Evolutionary conservation across 2,888 invertebrate genomes (phyloP), one percentile per base, ranked within the genome.

Genomic region (Koerneria pararmatus): DNA sequence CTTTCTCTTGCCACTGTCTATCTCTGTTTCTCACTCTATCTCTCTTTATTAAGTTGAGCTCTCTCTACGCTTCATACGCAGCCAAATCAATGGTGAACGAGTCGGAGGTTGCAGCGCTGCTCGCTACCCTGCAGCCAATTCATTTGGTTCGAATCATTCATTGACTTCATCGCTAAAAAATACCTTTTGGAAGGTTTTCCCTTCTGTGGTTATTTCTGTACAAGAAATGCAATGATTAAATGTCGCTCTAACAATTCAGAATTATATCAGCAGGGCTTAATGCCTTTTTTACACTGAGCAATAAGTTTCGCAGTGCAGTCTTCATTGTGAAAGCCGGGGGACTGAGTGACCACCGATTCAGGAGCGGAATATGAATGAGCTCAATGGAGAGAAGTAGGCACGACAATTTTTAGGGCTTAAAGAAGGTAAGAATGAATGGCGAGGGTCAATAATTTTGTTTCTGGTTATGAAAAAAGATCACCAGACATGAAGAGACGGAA

Each of bases 51-150:
- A n/a, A n/a, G n/a, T n/a, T n/a, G n/a, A n/a, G n/a, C n/a, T n/a
- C n/a, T n/a, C n/a, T n/a, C n/a, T n/a, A n/a, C n/a, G n/a, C n/a
- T n/a, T n/a, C n/a, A n/a, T n/a, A n/a, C n/a, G n/a, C n/a, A n/a
- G n/a, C n/a, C n/a, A n/a, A n/a, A n/a, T n/a, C 3, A 6, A 62
- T 62, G 62, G 62, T 62, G 27, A 62, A 62, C 53, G 62, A 62
- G 53, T 34, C 49, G 15, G 51, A 62, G 46, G 62, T 62, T 11
- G 62, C 49, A 53, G 62, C 51, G 3, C 62, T 62, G 4, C 53
- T 62, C 3, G 24, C 62, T 27, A 34, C 53, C 15, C 62, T 62
- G 35, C 51, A 62, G 37, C 62, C 62, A 19, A 24, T 27, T 6
- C 62, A 62, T 32, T 53, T 53, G 32, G 62, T 62, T 22, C 35